Conservation (phyloP, 2,888 invertebrate species). For the Ormyrus pomaceus region DNA sequence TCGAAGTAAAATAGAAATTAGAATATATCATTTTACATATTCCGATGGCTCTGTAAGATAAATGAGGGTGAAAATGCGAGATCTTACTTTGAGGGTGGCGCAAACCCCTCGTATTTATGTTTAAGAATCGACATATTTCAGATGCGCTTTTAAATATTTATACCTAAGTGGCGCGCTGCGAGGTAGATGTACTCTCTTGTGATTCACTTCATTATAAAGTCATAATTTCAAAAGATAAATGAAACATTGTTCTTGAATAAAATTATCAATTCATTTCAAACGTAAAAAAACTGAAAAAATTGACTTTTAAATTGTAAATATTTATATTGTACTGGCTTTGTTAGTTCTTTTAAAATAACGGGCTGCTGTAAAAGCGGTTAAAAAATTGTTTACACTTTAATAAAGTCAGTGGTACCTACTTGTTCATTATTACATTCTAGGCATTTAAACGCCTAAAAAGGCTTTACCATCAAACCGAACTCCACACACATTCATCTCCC, state of each 20-base stretch:
- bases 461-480: too few species aligned
- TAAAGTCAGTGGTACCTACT: too few species aligned
- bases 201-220: conserved; percentile 51
- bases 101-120: conserved; percentile 70
- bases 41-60: conserved; percentile 23
- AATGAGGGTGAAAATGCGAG: conserved; percentile 44
- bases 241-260: background rate
- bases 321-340: too few species aligned
- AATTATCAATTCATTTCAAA: too few species aligned
- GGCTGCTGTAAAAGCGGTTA: too few species aligned
- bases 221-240: background rate
- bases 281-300: too few species aligned
- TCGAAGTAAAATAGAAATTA: background rate
- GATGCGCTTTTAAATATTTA: conserved; percentile 75
- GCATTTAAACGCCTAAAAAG: too few species aligned
- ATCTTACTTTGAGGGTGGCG: conserved; percentile 19
- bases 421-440: too few species aligned
- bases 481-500: conserved; percentile 23
- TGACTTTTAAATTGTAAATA: too few species aligned
- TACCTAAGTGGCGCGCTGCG: conserved; percentile 63
- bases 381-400: too few species aligned
- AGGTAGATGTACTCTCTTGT: conserved; percentile 55
- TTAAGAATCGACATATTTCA: conserved; percentile 75
- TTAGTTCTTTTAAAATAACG: too few species aligned
- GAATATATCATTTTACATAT: conserved; percentile 38